Percentiles rank a stretch among this genome's conserved stretches.
These are phyloP conservation scores for Aegotheles bennettii DNA, from an alignment of 2,113 vertebrate genomes.

Conservation along the genomic window DNA sequence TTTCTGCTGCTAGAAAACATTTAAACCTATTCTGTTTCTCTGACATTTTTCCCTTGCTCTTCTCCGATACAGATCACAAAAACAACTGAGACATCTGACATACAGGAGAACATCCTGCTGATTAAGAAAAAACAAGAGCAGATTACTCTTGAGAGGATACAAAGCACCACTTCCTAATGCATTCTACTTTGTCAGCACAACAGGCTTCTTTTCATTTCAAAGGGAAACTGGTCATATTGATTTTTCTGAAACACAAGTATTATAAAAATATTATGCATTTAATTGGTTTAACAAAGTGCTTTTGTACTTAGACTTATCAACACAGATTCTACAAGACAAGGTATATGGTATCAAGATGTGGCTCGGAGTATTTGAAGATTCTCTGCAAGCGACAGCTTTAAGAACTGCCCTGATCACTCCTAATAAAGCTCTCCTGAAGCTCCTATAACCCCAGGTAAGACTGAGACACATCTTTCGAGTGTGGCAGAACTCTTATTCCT, in stretches of 20 bases:
- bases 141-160: background rate
- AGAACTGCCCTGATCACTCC: background rate
- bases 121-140: slow-evolving; percentile 18
- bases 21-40: background rate
- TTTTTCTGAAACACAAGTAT: slow-evolving; percentile 11
- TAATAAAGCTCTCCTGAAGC: background rate
- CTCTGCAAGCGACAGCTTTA: accelerated
- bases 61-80: background rate
- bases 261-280: slow-evolving; percentile 28
- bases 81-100: background rate
- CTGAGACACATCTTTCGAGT: background rate
- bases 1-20: background rate
- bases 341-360: background rate
- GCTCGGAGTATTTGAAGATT: background rate
- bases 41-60: background rate
- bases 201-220: background rate
- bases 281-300: slow-evolving; percentile 35
- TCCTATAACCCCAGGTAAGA: background rate
- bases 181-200: slow-evolving; percentile 12
- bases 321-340: background rate
- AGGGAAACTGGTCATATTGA: background rate
- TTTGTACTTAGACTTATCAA: background rate
- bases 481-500: background rate
- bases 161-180: background rate
- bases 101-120: background rate